Evolutionary conservation across 2,797 vertebrate genomes (phyloP).

Genomic region (Etheostoma perlongum): DNA sequence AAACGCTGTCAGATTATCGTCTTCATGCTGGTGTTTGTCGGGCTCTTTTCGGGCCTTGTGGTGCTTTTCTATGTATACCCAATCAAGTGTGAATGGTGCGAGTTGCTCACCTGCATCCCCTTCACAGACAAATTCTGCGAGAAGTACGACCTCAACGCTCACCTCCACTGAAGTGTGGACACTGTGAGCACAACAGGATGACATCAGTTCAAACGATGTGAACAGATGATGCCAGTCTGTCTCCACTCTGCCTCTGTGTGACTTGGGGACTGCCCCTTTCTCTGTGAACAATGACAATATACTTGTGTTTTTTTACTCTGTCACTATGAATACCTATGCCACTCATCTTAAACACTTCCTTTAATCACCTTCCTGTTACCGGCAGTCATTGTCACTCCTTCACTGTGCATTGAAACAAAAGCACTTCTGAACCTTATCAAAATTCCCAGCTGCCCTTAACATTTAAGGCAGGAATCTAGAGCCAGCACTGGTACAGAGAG

Average conservation of each 20-base stretch:
- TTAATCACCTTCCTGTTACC: conserved; percentile 59
- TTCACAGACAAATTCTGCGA: conserved; percentile 99
- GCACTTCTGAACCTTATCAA: conserved; percentile 66
- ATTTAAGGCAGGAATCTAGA: conserved; percentile 61
- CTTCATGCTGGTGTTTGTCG: conserved; percentile 93
- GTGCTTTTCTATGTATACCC: conserved; percentile 97
- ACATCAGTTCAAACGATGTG: conserved; percentile 56
- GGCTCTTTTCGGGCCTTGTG: conserved; percentile 95
- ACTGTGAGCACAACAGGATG: conserved; percentile 18
- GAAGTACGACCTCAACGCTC: conserved; percentile 98
- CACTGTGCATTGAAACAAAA: conserved; percentile 71
- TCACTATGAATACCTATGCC: conserved; percentile 74
- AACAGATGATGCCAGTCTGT: conserved; percentile 33
- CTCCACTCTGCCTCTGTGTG: conserved; percentile 39
- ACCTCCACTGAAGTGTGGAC: conserved; percentile 90
- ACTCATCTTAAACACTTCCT: conserved; percentile 67
- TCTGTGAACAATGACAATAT: conserved; percentile 76
- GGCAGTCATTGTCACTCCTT: conserved; percentile 67
- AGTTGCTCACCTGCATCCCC: conserved; percentile 98
- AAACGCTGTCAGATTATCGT: conserved; percentile 98
- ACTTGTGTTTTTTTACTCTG: conserved; percentile 80
- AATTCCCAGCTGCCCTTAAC: conserved; percentile 68
- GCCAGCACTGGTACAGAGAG: conserved; percentile 81
- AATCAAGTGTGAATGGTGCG: conserved; percentile 97
- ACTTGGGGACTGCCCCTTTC: conserved; percentile 44